A percentile compares a stretch with the other conserved stretches of the same genome.
These are phyloP conservation scores for Rhynchonycteris naso DNA, from an alignment of 2,797 vertebrate genomes.

Conservation along the genomic window DNA sequence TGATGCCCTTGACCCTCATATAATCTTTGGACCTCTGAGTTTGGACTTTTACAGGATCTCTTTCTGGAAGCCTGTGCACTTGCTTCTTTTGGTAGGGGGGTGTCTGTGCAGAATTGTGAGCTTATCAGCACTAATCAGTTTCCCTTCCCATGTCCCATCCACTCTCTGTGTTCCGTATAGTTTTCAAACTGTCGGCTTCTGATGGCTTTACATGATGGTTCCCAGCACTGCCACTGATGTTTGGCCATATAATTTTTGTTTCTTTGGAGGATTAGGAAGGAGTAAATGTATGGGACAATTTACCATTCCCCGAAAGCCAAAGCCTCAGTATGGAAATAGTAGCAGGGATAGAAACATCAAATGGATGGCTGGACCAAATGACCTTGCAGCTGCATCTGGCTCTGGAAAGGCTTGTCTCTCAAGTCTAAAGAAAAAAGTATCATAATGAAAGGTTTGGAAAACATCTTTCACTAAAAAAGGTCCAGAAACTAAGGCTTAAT, in stretches of 20 bases:
- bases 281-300: not conserved
- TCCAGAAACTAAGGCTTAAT: slow-evolving; percentile 10
- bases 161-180: not conserved
- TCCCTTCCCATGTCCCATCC: not conserved
- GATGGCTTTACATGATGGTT: not conserved
- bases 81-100: not conserved
- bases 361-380: not conserved
- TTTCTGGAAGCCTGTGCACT: not conserved
- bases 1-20: not conserved
- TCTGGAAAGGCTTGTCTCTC: not conserved
- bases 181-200: not conserved
- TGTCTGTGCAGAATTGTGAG: not conserved
- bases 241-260: not conserved
- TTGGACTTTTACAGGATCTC: not conserved
- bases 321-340: not conserved
- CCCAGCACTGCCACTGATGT: not conserved
- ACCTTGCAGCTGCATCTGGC: not conserved
- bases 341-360: not conserved
- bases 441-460: slow-evolving; percentile 54
- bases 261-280: not conserved
- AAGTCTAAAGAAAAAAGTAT: not conserved
- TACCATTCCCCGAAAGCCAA: not conserved
- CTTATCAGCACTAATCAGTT: not conserved
- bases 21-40: not conserved
- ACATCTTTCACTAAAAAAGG: not conserved